phyloP scores from a whole-genome alignment of 2,113 vertebrate genomes.

The Ivindomyrus marchei region DNA sequence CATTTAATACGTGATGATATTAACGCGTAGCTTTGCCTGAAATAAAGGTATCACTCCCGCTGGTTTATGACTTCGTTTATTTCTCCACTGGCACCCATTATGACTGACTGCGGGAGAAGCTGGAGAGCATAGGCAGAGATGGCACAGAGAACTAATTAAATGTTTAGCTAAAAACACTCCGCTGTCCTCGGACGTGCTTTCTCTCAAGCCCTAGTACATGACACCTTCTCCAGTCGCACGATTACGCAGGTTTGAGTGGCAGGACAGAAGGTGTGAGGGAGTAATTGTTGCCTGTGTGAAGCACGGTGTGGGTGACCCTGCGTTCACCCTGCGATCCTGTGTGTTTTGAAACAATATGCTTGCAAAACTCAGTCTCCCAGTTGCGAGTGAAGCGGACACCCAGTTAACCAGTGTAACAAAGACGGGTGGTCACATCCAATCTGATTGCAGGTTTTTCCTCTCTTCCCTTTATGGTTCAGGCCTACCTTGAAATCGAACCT shows the following conservation, averaged over 20 bases:
- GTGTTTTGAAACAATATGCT: neutral
- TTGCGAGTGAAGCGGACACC: neutral
- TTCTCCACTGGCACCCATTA: neutral
- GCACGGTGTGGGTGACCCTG: neutral
- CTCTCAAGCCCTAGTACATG: neutral
- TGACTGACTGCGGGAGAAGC: neutral
- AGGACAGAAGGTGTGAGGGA: neutral
- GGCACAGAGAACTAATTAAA: neutral
- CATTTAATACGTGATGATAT: neutral
- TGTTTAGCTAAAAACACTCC: neutral
- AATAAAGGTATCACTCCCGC: neutral
- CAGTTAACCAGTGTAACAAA: neutral
- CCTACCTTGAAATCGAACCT: conserved; percentile 26
- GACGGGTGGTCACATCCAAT: conserved; percentile 16
- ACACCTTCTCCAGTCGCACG: neutral
- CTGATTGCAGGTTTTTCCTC: conserved; percentile 18
- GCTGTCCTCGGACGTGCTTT: neutral
- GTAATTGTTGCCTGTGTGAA: neutral
- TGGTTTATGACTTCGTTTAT: neutral
- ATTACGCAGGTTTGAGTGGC: neutral
- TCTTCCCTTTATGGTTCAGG: conserved; percentile 8
- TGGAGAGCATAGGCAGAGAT: neutral
- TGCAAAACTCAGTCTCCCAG: neutral
- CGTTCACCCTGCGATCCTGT: neutral
- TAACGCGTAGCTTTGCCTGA: neutral